Conservation (phyloP, 1,140 invertebrate genomes). For the Goniozus legneri region DNA sequence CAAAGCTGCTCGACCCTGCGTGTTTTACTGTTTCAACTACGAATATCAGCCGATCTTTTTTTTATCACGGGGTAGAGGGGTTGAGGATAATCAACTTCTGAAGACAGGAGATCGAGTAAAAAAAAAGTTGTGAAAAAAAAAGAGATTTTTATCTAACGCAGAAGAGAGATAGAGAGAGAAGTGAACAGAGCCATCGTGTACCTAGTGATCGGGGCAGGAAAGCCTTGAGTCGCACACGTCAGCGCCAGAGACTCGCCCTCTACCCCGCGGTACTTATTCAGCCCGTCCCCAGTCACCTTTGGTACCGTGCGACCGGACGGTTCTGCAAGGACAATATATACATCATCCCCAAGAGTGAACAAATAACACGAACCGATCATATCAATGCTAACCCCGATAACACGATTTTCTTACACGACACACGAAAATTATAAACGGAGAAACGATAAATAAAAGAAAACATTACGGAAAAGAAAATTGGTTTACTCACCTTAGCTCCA, state of each 20-base stretch:
- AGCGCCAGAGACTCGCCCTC: slow-evolving; percentile 50
- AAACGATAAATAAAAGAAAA: too few species aligned
- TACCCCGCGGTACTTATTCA: slow-evolving; percentile 41
- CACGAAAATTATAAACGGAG: too few species aligned
- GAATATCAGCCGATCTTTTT: too few species aligned
- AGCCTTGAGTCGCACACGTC: slow-evolving; percentile 66
- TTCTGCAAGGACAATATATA: slow-evolving; percentile 53
- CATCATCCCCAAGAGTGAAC: too few species aligned
- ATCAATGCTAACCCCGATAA: too few species aligned
- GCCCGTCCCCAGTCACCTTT: slow-evolving; percentile 53
- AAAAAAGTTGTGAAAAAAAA: slow-evolving; percentile 15
- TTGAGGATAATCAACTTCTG: too few species aligned
- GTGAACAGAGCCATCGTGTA: slow-evolving; percentile 29
- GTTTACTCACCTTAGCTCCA: too few species aligned
- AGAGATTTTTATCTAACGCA: slow-evolving; percentile 8
- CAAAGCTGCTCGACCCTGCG: too few species aligned
- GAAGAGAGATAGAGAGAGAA: slow-evolving; percentile 11
- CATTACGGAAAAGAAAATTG: too few species aligned
- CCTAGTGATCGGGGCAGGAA: slow-evolving; percentile 55
- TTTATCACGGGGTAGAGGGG: slow-evolving; percentile 38
- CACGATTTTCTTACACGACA: too few species aligned
- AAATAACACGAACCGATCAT: too few species aligned
- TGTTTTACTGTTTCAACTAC: too few species aligned
- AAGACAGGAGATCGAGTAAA: slow-evolving; percentile 27
- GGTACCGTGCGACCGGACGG: slow-evolving; percentile 62